phyloP scores from a whole-genome alignment of 1,140 invertebrate species.

The Metaphire vulgaris region DNA sequence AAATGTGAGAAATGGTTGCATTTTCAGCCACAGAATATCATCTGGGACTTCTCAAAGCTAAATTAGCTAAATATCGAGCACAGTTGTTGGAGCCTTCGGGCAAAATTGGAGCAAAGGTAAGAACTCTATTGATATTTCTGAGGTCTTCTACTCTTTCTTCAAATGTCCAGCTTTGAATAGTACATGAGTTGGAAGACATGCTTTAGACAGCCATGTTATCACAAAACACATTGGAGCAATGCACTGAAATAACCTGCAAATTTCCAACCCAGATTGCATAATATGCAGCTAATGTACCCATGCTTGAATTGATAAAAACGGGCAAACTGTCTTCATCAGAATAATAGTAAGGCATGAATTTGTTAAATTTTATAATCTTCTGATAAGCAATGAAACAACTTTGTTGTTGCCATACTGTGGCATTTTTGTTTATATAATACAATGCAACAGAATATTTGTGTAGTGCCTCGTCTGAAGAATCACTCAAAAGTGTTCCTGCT shows the following conservation, averaged over 20 bases:
- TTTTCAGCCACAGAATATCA: conserved; percentile 93
- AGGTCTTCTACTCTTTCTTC: not conserved
- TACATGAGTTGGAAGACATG: not conserved
- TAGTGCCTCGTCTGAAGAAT: no score
- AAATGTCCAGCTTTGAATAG: not conserved
- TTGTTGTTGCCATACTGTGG: no score
- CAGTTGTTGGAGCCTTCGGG: conserved; percentile 83
- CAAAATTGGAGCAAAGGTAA: conserved; percentile 81
- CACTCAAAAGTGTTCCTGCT: no score
- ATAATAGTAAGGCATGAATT: no score
- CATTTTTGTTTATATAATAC: no score
- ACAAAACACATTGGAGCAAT: not conserved
- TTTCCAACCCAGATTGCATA: not conserved
- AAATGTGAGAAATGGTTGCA: not conserved
- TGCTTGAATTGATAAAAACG: no score
- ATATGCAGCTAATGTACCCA: not conserved
- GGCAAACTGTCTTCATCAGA: no score
- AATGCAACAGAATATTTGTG: no score
- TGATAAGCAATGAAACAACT: no score
- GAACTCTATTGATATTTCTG: not conserved
- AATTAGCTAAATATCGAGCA: conserved; percentile 93
- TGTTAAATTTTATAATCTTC: no score
- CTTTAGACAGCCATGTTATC: not conserved
- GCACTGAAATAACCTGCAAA: not conserved
- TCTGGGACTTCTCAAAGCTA: conserved; percentile 94